Evolutionary conservation across 35 echinoderm and acorn worm species (phyloP).

Genomic region (Heliocidaris erythrogramma): DNA sequence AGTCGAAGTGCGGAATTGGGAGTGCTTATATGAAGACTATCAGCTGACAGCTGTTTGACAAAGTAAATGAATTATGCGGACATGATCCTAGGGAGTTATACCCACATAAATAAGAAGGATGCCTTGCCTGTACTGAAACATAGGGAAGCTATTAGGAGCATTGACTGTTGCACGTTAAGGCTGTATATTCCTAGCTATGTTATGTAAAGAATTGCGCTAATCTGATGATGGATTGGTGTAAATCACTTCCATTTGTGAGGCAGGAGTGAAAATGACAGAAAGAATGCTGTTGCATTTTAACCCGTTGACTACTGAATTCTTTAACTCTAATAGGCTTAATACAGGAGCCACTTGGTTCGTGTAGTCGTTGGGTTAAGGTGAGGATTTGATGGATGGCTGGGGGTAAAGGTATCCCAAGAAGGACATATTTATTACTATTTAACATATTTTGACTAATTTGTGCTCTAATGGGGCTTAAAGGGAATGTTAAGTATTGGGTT

Average conservation of each 20-base stretch:
- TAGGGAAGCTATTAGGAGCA: conserved; percentile 27
- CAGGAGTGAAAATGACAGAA: background rate
- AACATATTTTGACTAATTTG: background rate
- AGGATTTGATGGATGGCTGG: background rate
- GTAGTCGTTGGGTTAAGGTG: no score
- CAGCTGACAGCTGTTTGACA: conserved; percentile 33
- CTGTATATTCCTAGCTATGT: background rate
- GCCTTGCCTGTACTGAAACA: background rate
- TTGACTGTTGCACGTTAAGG: background rate
- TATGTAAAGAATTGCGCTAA: background rate
- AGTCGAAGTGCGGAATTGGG: background rate
- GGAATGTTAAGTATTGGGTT: no score
- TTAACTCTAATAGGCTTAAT: no score
- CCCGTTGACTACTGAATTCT: no score
- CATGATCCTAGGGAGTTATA: conserved; percentile 33
- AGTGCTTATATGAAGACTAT: conserved; percentile 25
- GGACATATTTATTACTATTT: background rate
- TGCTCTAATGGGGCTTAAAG: no score
- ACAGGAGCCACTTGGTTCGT: no score
- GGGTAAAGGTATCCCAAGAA: background rate
- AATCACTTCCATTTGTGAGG: conserved; percentile 31
- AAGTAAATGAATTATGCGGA: conserved; percentile 38
- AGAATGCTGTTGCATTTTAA: background rate
- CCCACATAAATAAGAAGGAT: conserved; percentile 41
- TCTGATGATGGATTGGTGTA: conserved; percentile 7